Evolutionary conservation across 2,113 vertebrate species (phyloP), one percentile per base, ranked within the genome.

Genomic region (Craseonycteris thonglongyai): DNA sequence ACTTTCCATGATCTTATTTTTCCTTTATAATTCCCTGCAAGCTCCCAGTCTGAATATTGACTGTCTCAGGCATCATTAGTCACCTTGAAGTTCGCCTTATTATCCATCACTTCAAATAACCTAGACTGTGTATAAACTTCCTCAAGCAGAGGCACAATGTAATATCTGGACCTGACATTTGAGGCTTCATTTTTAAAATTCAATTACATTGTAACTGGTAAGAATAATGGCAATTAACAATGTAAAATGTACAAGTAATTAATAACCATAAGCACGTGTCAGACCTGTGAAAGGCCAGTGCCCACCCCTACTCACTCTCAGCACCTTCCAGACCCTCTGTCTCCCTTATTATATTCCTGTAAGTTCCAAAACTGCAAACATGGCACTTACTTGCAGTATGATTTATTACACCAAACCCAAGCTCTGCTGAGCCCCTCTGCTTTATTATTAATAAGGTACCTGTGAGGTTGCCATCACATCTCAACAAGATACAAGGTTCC

Each of bases 381-480:
- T 0, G 14, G 81, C 80, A 93, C 22, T 92, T 86, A 56, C 61
- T 86, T 90, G 71, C 54, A 74, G 49, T 68, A 84, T 97, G 96
- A 97, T 96, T 96, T 96, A 97, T 97, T 93, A 90, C 83, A 68
- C 22, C 38, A 66, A 94, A 88, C 30, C 83, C 33, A 47, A n/a
- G 51, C 80, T 91, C 87, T 69, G 61, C 75, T 88, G 95, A 90
- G 61, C 22, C 87, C 66, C 84, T 90, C 66, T 79, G 84, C 66
- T 91, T 96, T 92, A 93, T 96, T 96, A 96, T 96, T 97, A 92
- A 96, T 97, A 95, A 90, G 76, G 88, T 88, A 91, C 68, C 84
- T 83, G 56, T 90, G 90, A 96, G 95, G 95, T 97, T 72, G 78
- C 80, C 87, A 93, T 96, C 80, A 95, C 88, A 92, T 92, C 54